Conservation (phyloP, 2,113 vertebrate species). For the Colinus virginianus region DNA sequence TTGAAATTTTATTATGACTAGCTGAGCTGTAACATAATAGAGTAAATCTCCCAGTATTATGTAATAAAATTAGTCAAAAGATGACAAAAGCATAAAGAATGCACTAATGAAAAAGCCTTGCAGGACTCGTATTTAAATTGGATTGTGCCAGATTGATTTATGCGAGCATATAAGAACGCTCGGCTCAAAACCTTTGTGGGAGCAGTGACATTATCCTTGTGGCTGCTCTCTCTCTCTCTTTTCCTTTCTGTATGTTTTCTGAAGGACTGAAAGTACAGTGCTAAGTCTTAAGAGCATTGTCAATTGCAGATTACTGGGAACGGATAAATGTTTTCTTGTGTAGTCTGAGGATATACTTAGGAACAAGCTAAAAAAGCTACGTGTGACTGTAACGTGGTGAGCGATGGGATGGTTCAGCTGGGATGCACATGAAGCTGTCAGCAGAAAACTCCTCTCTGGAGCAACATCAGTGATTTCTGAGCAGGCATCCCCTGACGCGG, state of each 20-base stretch:
- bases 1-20: constrained; percentile 45
- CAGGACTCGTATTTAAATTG: constrained; percentile 47
- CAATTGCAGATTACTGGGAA: background rate
- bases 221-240: background rate
- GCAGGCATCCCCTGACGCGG: background rate
- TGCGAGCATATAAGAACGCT: background rate
- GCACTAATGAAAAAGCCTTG: constrained; percentile 60
- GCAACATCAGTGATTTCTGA: background rate
- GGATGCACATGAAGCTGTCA: background rate
- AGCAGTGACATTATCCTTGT: background rate
- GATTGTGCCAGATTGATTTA: constrained; percentile 62
- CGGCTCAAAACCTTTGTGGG: background rate
- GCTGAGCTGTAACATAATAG: constrained; percentile 11
- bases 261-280: background rate
- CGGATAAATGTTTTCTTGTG: background rate
- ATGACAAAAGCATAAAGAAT: constrained; percentile 59
- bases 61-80: constrained; percentile 60
- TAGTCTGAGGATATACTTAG: background rate
- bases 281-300: background rate
- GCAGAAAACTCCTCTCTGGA: constrained; percentile 7
- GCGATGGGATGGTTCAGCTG: background rate
- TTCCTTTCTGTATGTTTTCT: background rate
- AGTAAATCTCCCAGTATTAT: constrained; percentile 49
- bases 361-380: background rate
- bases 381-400: background rate